These are phyloP conservation scores for Axis porcinus DNA, from an alignment of 2,113 vertebrate species.

Conservation along the genomic window DNA sequence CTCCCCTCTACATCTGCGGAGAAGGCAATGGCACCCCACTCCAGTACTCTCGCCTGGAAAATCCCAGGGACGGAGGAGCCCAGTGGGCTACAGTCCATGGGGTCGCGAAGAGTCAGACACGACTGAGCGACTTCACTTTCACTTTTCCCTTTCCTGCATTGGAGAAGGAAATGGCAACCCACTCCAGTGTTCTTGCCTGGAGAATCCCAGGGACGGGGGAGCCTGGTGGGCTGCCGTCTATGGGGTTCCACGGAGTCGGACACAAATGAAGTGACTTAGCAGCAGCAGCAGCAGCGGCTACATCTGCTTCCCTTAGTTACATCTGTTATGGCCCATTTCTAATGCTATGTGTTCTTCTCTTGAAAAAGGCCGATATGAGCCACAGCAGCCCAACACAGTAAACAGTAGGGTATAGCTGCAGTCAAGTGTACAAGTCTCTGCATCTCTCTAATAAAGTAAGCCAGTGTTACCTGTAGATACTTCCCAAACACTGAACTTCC, in stretches of 20 bases:
- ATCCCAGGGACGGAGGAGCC: background rate
- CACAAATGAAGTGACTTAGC: background rate
- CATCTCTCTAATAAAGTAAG: background rate
- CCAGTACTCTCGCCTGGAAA: background rate
- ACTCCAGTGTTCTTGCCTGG: background rate
- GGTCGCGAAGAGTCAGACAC: background rate
- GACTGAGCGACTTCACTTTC: background rate
- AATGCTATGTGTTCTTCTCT: background rate
- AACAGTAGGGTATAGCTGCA: background rate
- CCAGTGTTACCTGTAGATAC: background rate
- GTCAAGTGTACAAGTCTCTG: accelerated
- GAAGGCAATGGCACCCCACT: background rate
- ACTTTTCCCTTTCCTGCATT: background rate
- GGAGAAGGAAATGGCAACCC: background rate
- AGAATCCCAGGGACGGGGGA: background rate
- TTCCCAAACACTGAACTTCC: background rate
- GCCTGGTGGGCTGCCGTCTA: background rate
- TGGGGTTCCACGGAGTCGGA: accelerated
- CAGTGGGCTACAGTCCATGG: background rate
- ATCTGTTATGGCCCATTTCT: background rate
- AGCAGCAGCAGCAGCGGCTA: background rate
- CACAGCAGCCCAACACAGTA: background rate
- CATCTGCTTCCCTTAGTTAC: background rate
- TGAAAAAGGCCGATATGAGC: background rate
- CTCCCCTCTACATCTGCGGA: background rate